Percentiles rank a stretch among this genome's conserved stretches.
Evolutionary conservation across 1,140 invertebrate genomes (phyloP).

Genomic region (Linepithema humile): DNA sequence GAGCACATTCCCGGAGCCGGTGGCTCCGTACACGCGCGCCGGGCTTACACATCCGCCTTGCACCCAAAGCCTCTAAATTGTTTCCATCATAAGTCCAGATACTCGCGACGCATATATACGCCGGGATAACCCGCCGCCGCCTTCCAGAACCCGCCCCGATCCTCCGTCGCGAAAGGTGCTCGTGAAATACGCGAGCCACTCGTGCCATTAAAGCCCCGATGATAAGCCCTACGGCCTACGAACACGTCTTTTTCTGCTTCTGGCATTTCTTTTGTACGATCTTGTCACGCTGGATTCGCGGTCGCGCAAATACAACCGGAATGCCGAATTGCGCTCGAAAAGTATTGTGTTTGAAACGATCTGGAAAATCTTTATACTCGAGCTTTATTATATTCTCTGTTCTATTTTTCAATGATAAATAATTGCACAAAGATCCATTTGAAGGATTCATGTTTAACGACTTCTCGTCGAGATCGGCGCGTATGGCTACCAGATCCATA

Average conservation of each 20-base stretch:
- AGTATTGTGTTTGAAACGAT: not conserved
- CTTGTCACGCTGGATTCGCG: not conserved
- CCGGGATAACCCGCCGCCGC: constrained; percentile 79
- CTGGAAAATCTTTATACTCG: not conserved
- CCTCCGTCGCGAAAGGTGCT: constrained; percentile 57
- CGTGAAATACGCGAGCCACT: constrained; percentile 74
- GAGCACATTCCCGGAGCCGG: constrained; percentile 56
- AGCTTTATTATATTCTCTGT: not conserved
- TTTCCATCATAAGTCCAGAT: constrained; percentile 85
- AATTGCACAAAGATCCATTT: constrained; percentile 36
- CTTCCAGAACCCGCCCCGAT: constrained; percentile 48
- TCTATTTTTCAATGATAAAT: not conserved
- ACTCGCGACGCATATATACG: constrained; percentile 82
- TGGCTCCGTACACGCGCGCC: constrained; percentile 54
- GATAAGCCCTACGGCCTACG: constrained; percentile 64
- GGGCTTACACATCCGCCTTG: constrained; percentile 72
- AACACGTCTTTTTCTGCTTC: not conserved
- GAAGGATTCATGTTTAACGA: constrained; percentile 54
- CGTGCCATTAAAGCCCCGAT: constrained; percentile 77
- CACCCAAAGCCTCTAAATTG: constrained; percentile 83
- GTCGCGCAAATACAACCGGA: not conserved
- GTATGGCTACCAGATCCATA: constrained; percentile 65
- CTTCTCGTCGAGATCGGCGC: constrained; percentile 42
- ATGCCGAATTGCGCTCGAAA: not conserved
- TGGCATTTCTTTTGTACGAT: not conserved